Base-by-base conservation (phyloP, 2,797 vertebrate genomes). In the Chromis chromis region DNA sequence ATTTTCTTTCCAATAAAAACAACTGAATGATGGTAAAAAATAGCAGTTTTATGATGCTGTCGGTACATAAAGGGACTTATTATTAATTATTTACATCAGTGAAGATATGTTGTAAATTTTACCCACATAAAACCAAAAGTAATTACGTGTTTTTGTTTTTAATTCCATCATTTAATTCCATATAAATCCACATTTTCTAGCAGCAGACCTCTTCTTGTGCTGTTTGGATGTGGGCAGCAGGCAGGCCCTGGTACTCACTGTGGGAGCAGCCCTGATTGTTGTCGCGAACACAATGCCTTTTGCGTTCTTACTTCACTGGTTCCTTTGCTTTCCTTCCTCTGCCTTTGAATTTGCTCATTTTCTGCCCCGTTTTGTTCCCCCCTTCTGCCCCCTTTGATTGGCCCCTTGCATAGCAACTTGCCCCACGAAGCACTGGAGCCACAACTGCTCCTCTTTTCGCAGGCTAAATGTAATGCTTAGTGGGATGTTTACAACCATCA, bases 271-370 rank as follows among this genome's bases (percentile, higher is more conserved):
- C 67, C 9, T 48, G 79, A 88, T 91, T 88, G 79, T 91, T 85
- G 81, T 53, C 4, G 70, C 10, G 76, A 77, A 89, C 92, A 95
- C 93, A 94, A 94, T 93, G 88, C 91, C 87, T 4, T 88, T 84
- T 87, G 87, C 90, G 88, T 92, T 94, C 89, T 91, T 94, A 93
- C 92, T 91, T 91, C 87, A 89, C 86, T 92, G 93, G 74, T 90
- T 93, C 90, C 81, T 92, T 95, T 94, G 84, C 92, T 89, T 90
- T 91, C 85, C 85, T 88, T 94, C 86, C 86, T 83, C 84, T 90
- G 93, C 89, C 90, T 94, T 95, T 95, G 91, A 95, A 92, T 95
- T 94, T 95, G 93, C 91, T 94, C 93, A 89, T 94, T 94, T 95
- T 94, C 91, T 94, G 93, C 90, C 87, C 75, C 50, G 84, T 89